Base-by-base conservation (phyloP, 2,113 vertebrate genomes). In the Dromiciops gliroides region DNA sequence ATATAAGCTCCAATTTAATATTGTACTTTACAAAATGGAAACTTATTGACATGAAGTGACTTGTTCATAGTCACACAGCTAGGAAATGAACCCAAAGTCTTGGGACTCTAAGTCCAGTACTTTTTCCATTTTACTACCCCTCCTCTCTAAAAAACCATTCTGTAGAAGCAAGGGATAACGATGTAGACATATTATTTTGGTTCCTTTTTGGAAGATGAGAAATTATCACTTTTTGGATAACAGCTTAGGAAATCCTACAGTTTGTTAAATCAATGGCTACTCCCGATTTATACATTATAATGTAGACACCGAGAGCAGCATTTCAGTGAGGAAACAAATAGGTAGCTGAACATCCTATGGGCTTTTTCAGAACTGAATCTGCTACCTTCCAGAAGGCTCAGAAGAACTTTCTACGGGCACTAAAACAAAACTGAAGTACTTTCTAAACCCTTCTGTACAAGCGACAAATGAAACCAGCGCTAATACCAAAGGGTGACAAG, bases 151-250 rank as follows among this genome's bases (percentile, higher is more conserved):
- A n/a, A 83, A 83, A 44, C n/a, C 44, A 83, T 44, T 44, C n/a
- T 83, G 67, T 44, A 83, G 37, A 2, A 83, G n/a, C 67, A 83
- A 83, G n/a, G 67, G n/a, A 44, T 83, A 83, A 44, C 7, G 19
- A 83, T 44, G 16, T 44, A 83, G 37, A 83, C 37, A n/a, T 75
- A 44, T 94, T 19, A 88, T 0, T 25, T 93, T 48, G 7, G 28
- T 19, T 9, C 10, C 52, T 91, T 93, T 52, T 50, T 91, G 90
- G 90, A 95, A 91, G 25, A 44, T 22, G 53, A 0, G 25, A 89
- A 92, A 56, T 94, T 8, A 92, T 91, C 47, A 2, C n/a, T 92
- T 91, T 96, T 51, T 93, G 50, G 53, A 92, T 91, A 92, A 93
- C 93, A 75, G 0, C 83, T 91, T 48, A 23, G 67, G 50, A 50